These are phyloP conservation scores for Chrysochloris asiatica DNA, from an alignment of 2,113 vertebrate genomes.

Conservation along the genomic window DNA sequence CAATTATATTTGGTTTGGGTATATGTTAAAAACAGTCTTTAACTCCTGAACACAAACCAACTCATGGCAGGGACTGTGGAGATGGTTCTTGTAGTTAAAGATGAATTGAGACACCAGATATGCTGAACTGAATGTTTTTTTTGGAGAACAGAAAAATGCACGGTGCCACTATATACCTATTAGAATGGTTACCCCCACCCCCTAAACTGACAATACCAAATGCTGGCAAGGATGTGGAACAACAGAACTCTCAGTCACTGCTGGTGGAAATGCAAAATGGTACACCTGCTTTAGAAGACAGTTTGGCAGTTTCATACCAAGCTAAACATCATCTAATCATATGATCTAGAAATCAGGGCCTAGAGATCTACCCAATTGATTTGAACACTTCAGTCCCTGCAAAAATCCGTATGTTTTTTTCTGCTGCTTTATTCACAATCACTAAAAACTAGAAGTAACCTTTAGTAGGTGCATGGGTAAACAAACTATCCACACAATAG, in stretches of 20 bases:
- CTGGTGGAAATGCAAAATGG: neutral
- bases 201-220: neutral
- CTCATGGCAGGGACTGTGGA: neutral
- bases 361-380: neutral
- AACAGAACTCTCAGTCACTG: neutral
- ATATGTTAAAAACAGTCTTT: neutral
- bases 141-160: constrained; percentile 9
- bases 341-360: neutral
- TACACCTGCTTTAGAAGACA: neutral
- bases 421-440: neutral
- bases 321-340: neutral
- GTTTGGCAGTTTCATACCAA: neutral
- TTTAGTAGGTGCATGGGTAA: too few relatives aligned
- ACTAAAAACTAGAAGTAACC: too few relatives aligned
- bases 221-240: neutral
- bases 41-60: constrained; percentile 25
- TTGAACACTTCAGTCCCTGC: neutral
- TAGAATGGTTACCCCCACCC: constrained; percentile 1
- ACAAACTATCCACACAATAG: too few relatives aligned
- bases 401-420: neutral
- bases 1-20: constrained; percentile 43
- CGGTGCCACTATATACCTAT: neutral
- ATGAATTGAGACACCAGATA: neutral
- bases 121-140: neutral
- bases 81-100: neutral